Evolutionary conservation across 2,797 vertebrate genomes (phyloP), one percentile per base, ranked within the genome.

Genomic region (Cynodonichthys magdalenae): DNA sequence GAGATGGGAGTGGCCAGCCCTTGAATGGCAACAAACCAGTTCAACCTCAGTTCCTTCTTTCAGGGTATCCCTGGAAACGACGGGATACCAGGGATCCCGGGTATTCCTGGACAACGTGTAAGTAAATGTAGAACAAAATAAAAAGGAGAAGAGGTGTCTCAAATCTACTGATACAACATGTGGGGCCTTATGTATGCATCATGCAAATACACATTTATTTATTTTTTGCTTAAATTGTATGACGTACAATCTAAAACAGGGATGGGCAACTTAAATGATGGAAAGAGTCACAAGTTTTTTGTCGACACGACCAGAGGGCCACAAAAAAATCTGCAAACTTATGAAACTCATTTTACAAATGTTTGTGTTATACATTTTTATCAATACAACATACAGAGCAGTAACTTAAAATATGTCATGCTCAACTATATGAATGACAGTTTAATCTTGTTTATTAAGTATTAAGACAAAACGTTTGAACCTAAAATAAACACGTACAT

Each of bases 1-100:
- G 85, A 90, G 84, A 81, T 78, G 90, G 87, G 88, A 87, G 83
- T 86, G 89, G 86, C 85, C 84, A 79, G 75, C 78, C 77, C 74
- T 78, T 0, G 24, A 82, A 57, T 81, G 70, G 88, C 78, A 75
- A 63, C 84, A 90, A 80, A 88, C 71, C 81, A 86, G 90, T 92
- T 94, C 89, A 94, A 94, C 92, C 90, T 93, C 91, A 94, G 92
- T 92, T 93, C 92, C 92, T 93, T 85, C 88, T 93, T 93, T 87
- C 94, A 99, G 97, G 97, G 97, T 89, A 88, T 95, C 82, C 96
- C 96, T 74, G 97, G 97, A 87, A 95, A 94, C 83, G 96, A 98
- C 41, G 96, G 97, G 77, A 76, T 95, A 91, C 95, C 96, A 5
- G 97, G 97, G 78, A 89, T 95, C 82, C 95, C 95, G 0, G 95